A percentile compares a stretch with the other conserved stretches of the same genome.
phyloP scores from a whole-genome alignment of 2,113 vertebrate genomes.

The Aphelocoma coerulescens region DNA sequence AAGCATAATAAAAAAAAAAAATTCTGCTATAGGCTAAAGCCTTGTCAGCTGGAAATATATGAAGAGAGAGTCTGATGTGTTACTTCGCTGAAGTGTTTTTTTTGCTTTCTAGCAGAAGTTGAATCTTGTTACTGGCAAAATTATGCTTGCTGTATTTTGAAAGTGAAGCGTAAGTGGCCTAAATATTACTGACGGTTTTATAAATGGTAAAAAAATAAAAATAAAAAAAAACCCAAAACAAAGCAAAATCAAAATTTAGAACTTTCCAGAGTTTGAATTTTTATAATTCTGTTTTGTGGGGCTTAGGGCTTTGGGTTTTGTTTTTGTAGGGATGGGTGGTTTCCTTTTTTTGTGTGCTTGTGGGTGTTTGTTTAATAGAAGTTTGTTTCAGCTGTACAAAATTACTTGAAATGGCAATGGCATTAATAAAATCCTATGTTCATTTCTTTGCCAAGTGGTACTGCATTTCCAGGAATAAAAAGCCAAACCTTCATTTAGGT shows the following conservation, averaged over 20 bases:
- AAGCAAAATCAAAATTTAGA: not conserved
- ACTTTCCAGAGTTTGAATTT: not conserved
- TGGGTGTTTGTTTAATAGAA: not conserved
- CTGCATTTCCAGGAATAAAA: not conserved
- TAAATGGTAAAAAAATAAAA: not conserved
- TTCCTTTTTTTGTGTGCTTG: too few relatives aligned
- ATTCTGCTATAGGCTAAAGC: not conserved
- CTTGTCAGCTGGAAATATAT: constrained; percentile 13
- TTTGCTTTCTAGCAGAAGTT: constrained; percentile 27
- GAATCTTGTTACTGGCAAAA: not conserved
- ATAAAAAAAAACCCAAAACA: not conserved
- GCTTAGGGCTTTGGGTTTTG: fast-evolving
- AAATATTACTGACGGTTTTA: not conserved
- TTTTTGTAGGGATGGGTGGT: fast-evolving
- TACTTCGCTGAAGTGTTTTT: not conserved
- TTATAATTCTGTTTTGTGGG: not conserved
- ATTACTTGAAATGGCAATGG: not conserved
- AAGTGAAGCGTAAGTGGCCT: not conserved
- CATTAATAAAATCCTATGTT: not conserved
- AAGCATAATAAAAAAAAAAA: not conserved
- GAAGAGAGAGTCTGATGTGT: not conserved
- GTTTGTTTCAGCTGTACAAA: not conserved
- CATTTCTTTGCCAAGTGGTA: not conserved
- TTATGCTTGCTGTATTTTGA: not conserved
- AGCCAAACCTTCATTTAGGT: not conserved